These are phyloP conservation scores for Pangasianodon gigas DNA, from an alignment of 2,113 vertebrate species.

Conservation along the genomic window DNA sequence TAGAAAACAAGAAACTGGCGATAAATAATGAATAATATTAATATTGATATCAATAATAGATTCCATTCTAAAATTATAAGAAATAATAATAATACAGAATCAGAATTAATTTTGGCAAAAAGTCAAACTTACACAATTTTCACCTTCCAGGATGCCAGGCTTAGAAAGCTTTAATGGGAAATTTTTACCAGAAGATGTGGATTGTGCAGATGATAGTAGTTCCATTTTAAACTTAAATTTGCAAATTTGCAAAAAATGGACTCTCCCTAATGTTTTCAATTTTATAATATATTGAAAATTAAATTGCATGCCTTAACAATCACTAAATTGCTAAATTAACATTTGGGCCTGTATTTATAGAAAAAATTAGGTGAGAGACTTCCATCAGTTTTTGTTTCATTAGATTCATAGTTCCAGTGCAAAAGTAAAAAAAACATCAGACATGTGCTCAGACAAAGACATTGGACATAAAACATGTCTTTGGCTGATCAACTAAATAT, in stretches of 20 bases:
- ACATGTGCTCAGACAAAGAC: background rate
- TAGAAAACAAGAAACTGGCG: too few relatives aligned
- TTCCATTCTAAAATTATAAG: too few relatives aligned
- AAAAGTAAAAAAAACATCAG: background rate
- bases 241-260: background rate
- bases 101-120: too few relatives aligned
- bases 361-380: background rate
- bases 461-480: background rate
- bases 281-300: background rate
- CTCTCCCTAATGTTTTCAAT: background rate
- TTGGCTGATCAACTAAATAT: background rate
- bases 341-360: background rate
- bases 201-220: background rate
- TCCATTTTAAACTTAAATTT: background rate
- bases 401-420: background rate
- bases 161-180: background rate
- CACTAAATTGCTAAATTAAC: background rate
- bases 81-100: too few relatives aligned
- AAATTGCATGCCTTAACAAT: background rate
- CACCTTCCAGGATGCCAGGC: too few relatives aligned
- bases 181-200: background rate
- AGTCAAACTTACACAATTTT: too few relatives aligned
- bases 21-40: background rate
- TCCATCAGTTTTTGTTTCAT: background rate
- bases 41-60: too few relatives aligned